Evolutionary conservation across 2,113 vertebrate species (phyloP).

Genomic region (Platanista minor): DNA sequence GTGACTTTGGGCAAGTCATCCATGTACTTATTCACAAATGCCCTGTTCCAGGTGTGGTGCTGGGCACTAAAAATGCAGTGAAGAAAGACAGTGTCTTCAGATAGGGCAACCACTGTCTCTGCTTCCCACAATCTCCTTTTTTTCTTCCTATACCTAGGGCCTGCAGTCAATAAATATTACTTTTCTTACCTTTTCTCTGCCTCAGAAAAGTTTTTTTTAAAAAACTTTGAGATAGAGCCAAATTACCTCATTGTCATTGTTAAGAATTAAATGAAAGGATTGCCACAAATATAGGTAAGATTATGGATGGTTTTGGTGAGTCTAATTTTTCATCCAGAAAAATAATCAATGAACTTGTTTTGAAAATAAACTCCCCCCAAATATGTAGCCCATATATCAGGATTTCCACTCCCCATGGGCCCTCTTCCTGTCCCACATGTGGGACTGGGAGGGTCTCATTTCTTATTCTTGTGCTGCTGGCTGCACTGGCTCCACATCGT

Average conservation of each 20-base stretch:
- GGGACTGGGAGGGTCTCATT: accelerated
- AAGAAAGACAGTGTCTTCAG: background rate
- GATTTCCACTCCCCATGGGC: background rate
- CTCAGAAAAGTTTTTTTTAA: background rate
- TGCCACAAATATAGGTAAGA: background rate
- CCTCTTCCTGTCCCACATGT: background rate
- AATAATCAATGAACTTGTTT: background rate
- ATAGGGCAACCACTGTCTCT: too few relatives aligned
- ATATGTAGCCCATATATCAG: background rate
- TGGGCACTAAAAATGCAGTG: background rate
- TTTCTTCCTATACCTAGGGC: background rate
- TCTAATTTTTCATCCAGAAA: background rate
- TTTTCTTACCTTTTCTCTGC: background rate
- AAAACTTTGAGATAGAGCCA: background rate
- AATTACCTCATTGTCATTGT: background rate
- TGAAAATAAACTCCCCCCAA: background rate
- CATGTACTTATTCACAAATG: background rate
- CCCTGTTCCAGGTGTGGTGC: background rate
- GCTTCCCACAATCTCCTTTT: background rate
- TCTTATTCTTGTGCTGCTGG: background rate
- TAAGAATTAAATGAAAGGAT: background rate
- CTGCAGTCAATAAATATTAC: background rate
- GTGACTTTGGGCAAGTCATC: background rate
- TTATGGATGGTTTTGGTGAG: background rate
- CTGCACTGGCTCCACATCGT: accelerated